Evolutionary conservation across 2,113 vertebrate species (phyloP), one percentile per base, ranked within the genome.

Genomic region (Taxidea taxus): DNA sequence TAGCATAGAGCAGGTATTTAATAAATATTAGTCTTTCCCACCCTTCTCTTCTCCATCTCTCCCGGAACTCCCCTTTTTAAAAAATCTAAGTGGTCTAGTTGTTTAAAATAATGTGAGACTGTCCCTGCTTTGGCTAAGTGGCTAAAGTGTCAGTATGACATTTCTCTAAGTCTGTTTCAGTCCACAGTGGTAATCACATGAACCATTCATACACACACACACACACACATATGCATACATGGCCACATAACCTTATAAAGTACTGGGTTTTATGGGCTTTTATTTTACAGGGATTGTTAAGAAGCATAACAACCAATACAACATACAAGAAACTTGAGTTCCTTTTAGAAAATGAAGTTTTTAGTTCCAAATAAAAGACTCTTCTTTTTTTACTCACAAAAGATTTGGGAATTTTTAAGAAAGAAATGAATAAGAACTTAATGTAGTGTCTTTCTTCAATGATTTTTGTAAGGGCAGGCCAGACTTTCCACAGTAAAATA

Each of bases 231-330:
- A 78, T 37, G 82, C 34, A 91, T 12, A 70, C 44, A 87, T 4
- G 54, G 44, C 42, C 70, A 96, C 21, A 97, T 72, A 97, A 84
- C 82, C 64, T 97, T 97, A 85, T 87, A 97, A 96, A 87, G 94
- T 86, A 97, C n/a, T 72, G 39, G 4, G 29, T 87, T 95, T 96
- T 91, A 95, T 70, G 39, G 49, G 9, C 62, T 92, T 97, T 96
- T 95, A 91, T 97, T 98, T 97, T 97, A 96, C 31, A 97, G 60
- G 27, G 74, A 96, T 91, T 97, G 37, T 87, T 97, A 93, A 47
- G 34, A 97, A 97, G 42, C 75, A 87, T 94, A 96, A 90, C 88
- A 49, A 94, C 47, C 60, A 91, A 96, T 51, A 94, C 87, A 80
- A 91, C 34, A 70, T 47, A 83, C 47, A 90, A 94, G 81, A 95